Conservation (phyloP, 2,888 invertebrate species). For the Amiota mariae region DNA sequence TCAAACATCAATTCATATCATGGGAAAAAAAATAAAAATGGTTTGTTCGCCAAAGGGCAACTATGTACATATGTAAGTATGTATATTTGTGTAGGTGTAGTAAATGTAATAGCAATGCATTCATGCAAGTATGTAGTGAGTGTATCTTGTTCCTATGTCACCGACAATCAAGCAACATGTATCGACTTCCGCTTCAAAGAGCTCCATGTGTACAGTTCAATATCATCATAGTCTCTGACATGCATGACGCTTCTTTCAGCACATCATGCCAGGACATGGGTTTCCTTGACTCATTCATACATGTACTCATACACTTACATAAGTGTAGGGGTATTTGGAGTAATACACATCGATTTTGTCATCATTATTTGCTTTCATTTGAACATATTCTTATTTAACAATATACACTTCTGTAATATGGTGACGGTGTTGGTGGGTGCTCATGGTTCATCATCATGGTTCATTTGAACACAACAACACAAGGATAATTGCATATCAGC, state of each 20-base stretch:
- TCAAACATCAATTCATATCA: not conserved
- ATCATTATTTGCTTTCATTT: not conserved
- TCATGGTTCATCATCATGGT: too few relatives aligned
- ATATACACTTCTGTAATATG: too few relatives aligned
- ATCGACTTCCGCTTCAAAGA: slow-evolving; percentile 1
- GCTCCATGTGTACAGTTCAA: not conserved
- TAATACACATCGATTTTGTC: slow-evolving; percentile 2
- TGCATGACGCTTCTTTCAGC: not conserved
- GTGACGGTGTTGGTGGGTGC: too few relatives aligned
- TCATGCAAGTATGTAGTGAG: not conserved
- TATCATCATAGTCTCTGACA: not conserved
- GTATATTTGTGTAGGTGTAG: too few relatives aligned
- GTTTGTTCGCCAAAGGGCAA: too few relatives aligned
- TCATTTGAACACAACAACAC: too few relatives aligned
- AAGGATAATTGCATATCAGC: slow-evolving; percentile 6
- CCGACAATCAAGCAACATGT: slow-evolving; percentile 8
- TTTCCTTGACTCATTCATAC: not conserved
- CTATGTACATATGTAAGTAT: too few relatives aligned
- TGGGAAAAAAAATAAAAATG: not conserved
- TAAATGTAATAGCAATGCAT: not conserved
- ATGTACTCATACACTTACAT: not conserved
- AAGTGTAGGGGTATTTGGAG: not conserved
- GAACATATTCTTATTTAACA: not conserved
- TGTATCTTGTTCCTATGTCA: not conserved
- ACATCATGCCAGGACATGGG: not conserved